Evolutionary conservation across 2,797 vertebrate genomes (phyloP), one percentile per base, ranked within the genome.

Genomic region (Enteromius argenteus): DNA sequence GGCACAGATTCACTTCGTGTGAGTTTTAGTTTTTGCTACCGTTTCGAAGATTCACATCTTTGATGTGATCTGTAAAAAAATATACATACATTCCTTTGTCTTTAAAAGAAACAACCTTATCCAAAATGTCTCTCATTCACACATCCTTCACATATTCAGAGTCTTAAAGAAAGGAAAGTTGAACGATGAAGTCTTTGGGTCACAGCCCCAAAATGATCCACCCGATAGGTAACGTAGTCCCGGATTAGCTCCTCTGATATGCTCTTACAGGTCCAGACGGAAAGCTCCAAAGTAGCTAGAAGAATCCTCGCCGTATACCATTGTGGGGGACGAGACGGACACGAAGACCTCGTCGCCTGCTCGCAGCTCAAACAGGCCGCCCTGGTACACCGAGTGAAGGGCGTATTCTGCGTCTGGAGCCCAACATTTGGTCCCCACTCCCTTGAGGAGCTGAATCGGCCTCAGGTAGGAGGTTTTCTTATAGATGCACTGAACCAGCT

Each of bases 401-500:
- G 97, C 96, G 1, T 97, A 97, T 88, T 96, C 94, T 0, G 96
- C 97, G 1, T 96, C 95, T 0, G 95, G 96, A 0, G 96, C 94
- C 97, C 96, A 97, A 92, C 96, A 97, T 90, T 97, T 98, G 76
- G 96, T 97, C 81, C 96, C 96, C 1, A 97, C 96, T 0, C 96
- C 95, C 90, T 97, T 98, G 87, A 98, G 94, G 80, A 97, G 94
- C 91, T 97, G 94, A 76, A 97, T 95, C 73, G 96, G 96, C 30
- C 93, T 95, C 11, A 93, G 91, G 89, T 96, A 96, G 51, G 94
- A 92, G 0, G 96, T 96, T 91, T 96, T 96, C 94, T 96, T 96
- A 89, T 97, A 96, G 91, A 97, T 94, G 58, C 96, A 97, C 92
- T 97, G 96, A 30, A 97, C 96, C 58, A 97, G 95, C 93, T 97